Conservation (phyloP, 2,888 invertebrate species). For the Andricus quercusramuli region DNA sequence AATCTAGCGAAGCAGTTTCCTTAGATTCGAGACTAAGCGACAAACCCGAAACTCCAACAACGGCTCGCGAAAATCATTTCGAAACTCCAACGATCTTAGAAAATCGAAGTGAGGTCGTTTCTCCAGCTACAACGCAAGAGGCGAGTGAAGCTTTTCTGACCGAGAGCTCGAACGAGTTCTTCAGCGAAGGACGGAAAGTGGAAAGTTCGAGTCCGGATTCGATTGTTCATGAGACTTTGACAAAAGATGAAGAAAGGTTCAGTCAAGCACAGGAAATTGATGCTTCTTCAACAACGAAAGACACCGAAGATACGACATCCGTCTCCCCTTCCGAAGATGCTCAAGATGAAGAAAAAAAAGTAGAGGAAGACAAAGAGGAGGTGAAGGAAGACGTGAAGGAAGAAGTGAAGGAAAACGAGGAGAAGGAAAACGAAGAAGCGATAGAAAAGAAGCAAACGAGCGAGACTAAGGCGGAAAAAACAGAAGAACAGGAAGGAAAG, state of each 20-base stretch:
- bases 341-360: conserved; percentile 44
- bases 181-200: conserved; percentile 84
- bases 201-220: conserved; percentile 69
- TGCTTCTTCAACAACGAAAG: conserved; percentile 48
- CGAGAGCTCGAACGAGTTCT: conserved; percentile 81
- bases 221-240: conserved; percentile 55
- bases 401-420: conserved; percentile 34
- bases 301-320: conserved; percentile 45
- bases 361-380: conserved; percentile 42
- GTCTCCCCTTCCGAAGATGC: conserved; percentile 29
- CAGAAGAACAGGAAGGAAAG: neutral
- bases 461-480: conserved; percentile 24
- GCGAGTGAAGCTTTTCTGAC: conserved; percentile 80
- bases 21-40: conserved; percentile 80
- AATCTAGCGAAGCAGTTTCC: conserved; percentile 79
- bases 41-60: conserved; percentile 70
- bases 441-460: conserved; percentile 41
- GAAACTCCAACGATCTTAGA: conserved; percentile 72
- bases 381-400: conserved; percentile 15
- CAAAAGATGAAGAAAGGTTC: conserved; percentile 50
- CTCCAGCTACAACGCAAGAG: conserved; percentile 67
- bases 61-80: conserved; percentile 63
- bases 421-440: conserved; percentile 46
- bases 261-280: conserved; percentile 57
- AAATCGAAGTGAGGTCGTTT: conserved; percentile 10